Evolutionary conservation across 53 echinoderm and acorn worm genomes (phyloP), one percentile per base, ranked within the genome.

Genomic region (Holothuria scabra): DNA sequence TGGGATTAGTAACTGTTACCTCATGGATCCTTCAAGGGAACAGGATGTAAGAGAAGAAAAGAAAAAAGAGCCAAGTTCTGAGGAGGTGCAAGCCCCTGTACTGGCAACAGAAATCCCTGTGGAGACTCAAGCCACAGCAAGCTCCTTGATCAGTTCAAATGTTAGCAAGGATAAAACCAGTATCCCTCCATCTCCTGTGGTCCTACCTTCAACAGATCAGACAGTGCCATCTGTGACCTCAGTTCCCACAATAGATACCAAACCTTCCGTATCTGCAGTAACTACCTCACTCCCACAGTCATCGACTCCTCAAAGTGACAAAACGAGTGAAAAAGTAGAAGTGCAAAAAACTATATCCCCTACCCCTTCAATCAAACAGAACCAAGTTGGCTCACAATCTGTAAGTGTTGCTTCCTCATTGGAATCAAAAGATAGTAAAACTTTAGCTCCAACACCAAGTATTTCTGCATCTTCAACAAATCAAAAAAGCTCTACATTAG

Each of bases 341-440:
- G 44, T 41, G 46, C 5, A 24, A 49, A 37, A 38, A 26, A 41
- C 82, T n/a, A 81, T 81, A 37, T 31, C 82, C 28, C 82, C 82
- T 13, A 81, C 82, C n/a, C 82, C 82, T 32, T 81, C 82, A 21
- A 23, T 61, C 0, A 81, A 81, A 64, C 28, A 64, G 28, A 16
- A 28, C 28, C 28, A 31, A 64, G 65, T 64, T 29, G 65, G 23
- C 12, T 64, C 52, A 14, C 18, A 14, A 8, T 52, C 52, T 16
- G 18, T 2, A 1, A 52, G 52, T 52, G 8, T 14, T 52, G 4
- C 3, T 0, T 52, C 52, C 52, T 18, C 52, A 52, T 52, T 18
- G 3, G 52, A 52, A 8, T 16, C 18, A 52, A 52, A 14, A 52
- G 16, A 14, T 18, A 52, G 52, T 52, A 52, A 52, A 18, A 52